Evolutionary conservation across 2,797 vertebrate species (phyloP), one percentile per base, ranked within the genome.

Genomic region (Myripristis jacobus): DNA sequence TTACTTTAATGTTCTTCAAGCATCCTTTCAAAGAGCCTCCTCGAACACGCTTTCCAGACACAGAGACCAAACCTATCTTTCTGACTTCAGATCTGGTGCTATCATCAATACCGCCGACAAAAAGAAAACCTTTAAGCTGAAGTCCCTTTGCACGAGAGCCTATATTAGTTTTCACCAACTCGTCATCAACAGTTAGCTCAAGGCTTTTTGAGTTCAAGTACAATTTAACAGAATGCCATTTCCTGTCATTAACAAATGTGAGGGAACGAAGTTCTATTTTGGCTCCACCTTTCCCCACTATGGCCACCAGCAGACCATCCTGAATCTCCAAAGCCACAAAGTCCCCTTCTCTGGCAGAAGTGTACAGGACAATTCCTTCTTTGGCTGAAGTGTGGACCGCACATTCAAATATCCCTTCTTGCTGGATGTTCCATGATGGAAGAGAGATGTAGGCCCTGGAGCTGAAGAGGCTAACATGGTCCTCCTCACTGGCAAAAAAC

Each of bases 21-120:
- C 96, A 99, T 64, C 97, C 96, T 92, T 95, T 97, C 75, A 98
- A 96, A 27, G 97, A 98, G 48, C 94, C 92, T 81, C 95, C 95
- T 80, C 89, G 92, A 46, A 92, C 64, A 15, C 93, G 92, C 75
- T 94, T 98, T 60, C 95, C 94, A 59, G 95, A 94, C 34, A 95
- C 80, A 10, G 95, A 95, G 6, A 87, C 38, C 77, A 98, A 88
- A 0, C 91, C 92, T 8, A 92, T 89, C 52, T 93, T 95, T 83
- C 87, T 90, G 34, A 94, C 91, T 86, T 96, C 94, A 43, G 88
- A 88, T 60, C 93, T 88, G 36, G 88, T 91, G 52, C 67, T 78
- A 47, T 96, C 94, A 87, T 96, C 94, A 3, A 97, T 89, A 31
- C 96, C 96, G 54, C 96, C 96, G 12, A 97, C 58, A 74, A 95